Evolutionary conservation across 2,888 invertebrate genomes (phyloP).

Genomic region (Lasioglossum oenotherae): DNA sequence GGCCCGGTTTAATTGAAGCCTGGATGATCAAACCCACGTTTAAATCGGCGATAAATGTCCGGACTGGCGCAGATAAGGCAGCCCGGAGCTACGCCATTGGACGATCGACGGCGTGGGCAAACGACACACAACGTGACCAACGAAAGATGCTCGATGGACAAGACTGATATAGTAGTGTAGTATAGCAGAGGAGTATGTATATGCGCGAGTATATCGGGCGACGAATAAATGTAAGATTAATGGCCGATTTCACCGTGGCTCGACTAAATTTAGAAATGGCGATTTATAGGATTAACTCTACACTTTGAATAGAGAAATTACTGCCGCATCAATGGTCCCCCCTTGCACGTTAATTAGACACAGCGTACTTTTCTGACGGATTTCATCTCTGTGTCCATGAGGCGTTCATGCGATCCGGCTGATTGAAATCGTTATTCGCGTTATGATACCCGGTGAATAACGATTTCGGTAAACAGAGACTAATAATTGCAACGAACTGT

Average conservation of each 20-base stretch:
- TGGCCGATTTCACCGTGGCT: constrained; percentile 49
- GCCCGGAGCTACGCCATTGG: constrained; percentile 14
- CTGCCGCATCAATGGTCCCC: constrained; percentile 31
- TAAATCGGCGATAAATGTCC: constrained; percentile 16
- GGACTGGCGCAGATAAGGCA: background rate
- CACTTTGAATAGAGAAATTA: constrained; percentile 11
- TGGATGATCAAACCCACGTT: background rate
- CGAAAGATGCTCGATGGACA: constrained; percentile 56
- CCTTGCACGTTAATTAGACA: constrained; percentile 22
- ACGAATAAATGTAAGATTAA: constrained; percentile 60
- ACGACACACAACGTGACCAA: constrained; percentile 48
- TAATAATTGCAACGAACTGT: background rate
- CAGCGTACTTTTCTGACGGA: background rate
- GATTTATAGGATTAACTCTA: constrained; percentile 43
- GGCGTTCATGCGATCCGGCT: background rate
- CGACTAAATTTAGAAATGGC: constrained; percentile 55
- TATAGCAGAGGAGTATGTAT: background rate
- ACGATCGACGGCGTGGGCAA: constrained; percentile 16
- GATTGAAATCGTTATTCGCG: background rate
- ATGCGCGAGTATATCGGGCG: constrained; percentile 31
- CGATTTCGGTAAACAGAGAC: background rate
- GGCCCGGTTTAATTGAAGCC: constrained; percentile 18
- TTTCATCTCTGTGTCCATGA: background rate
- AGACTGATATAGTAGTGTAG: constrained; percentile 29
- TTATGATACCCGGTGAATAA: too few relatives aligned